Evolutionary conservation across 2,888 invertebrate genomes (phyloP), one percentile per base, ranked within the genome.

Genomic region (Himalopsyche japonica): DNA sequence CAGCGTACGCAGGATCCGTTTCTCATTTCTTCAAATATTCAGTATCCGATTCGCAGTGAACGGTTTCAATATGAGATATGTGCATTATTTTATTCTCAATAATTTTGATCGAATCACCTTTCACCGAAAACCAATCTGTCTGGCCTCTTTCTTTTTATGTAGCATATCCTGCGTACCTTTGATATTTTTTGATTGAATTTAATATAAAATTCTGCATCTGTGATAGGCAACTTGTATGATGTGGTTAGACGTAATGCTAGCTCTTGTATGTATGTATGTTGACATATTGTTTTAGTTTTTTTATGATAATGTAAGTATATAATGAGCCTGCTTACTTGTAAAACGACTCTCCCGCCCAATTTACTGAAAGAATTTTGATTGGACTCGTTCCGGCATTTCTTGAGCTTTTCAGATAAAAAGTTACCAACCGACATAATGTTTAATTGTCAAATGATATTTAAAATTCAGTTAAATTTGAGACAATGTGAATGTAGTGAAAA

Each of bases 141-240:
- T 20, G 57, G 43, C 43, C 57, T 20, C 24, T 20, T 8, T 1
- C 24, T 57, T 5, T 20, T 8, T 57, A 20, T 57, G 24, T 24
- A n/a, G 6, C 7, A 57, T 27, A 27, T 30, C 27, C 30, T 30
- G 70, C 70, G 70, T 70, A 70, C 10, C 12, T 70, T 70, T 70
- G 20, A 27, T 27, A 27, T 27, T 12, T 79, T 79, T 79, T 47
- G 47, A 47, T 82, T 77, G 30, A 37, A 77, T 78, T 78, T 77
- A 15, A 70, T 43, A 82, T 79, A 49, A 78, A 47, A 48, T 80
- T 80, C 80, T 80, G 80, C 80, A 81, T 82, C 85, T 85, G 85
- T 85, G 85, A 85, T 85, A 85, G 83, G 85, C 64, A 76, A 79
- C 8, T 77, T 78, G 80, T 85, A 83, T 81, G 79, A 76, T 83